A percentile compares a stretch with the other conserved stretches of the same genome.
Evolutionary conservation across 1,140 invertebrate genomes (phyloP).

Genomic region (Araneus ventricosus): DNA sequence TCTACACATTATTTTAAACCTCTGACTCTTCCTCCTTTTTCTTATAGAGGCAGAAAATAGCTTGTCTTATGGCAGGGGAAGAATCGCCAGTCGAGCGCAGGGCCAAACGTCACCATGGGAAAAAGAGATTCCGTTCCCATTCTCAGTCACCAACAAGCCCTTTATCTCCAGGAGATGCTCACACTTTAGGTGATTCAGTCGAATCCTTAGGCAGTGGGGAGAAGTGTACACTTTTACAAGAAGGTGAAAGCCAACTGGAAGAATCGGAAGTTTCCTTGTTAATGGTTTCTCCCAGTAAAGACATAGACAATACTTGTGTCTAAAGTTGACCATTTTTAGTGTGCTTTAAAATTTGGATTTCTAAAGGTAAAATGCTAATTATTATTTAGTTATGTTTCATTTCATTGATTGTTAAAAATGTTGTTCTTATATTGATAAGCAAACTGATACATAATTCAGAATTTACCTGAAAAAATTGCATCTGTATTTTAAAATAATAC

Average conservation of each 20-base stretch:
- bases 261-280: constrained; percentile 56
- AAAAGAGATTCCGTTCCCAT: constrained; percentile 37
- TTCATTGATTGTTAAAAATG: too few relatives aligned
- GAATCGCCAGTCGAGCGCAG: constrained; percentile 52
- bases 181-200: constrained; percentile 34
- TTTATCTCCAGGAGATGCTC: not conserved
- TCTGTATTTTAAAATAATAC: too few relatives aligned
- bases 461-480: too few relatives aligned
- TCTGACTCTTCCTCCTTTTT: not conserved
- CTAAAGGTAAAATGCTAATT: too few relatives aligned
- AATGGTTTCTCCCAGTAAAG: constrained; percentile 68
- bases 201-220: constrained; percentile 66
- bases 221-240: constrained; percentile 68
- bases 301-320: constrained; percentile 67
- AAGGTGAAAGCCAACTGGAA: constrained; percentile 35
- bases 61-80: constrained; percentile 14
- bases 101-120: constrained; percentile 62
- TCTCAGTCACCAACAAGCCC: constrained; percentile 65
- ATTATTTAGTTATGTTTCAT: too few relatives aligned
- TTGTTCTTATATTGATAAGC: too few relatives aligned
- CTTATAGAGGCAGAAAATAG: constrained; percentile 17
- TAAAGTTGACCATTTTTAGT: not conserved
- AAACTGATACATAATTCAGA: too few relatives aligned
- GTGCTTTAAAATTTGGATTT: too few relatives aligned
- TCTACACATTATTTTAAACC: not conserved